Evolutionary conservation across 2,888 invertebrate species (phyloP), one percentile per base, ranked within the genome.

Genomic region (Tenthredo distinguenda): DNA sequence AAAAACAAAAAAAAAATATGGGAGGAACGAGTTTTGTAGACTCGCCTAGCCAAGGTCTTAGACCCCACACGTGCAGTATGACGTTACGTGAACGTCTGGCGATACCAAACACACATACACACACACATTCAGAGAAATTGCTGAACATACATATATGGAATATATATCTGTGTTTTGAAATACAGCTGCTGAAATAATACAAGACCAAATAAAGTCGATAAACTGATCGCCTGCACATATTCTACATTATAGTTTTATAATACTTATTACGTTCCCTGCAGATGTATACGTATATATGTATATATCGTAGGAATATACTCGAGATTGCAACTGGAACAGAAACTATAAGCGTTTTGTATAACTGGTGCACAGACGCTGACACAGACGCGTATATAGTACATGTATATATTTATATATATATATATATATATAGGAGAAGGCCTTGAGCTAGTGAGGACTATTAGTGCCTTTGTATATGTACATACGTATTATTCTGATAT

Each of bases 1-100:
- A 58, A 74, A 43, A 74, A 18, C 18, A 55, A 55, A 55, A n/a
- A 58, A 43, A 21, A 74, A 74, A 74, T 10, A 40, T 68, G 5
- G 4, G 7, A 34, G 18, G 6, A 68, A 68, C 68, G 31, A 31
- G 68, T 68, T 68, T 68, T 18, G 18, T 31, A 68, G 68, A 68
- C 68, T 68, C 12, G 74, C 74, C 43, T 43, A 74, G 40, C 74
- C 74, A 74, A 74, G 74, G 74, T 74, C 74, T 74, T 74, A 74
- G 74, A 74, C 74, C 74, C 43, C 74, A 43, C 74, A 74, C 74
- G 74, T 74, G 43, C 74, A 74, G 43, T 37, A 26, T 74, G 74
- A 74, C 74, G 55, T 77, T 77, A 77, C 77, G 74, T 26, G 74
- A 77, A 77, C 50, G 77, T 50, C 31, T 26, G 50, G 31, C 50